Evolutionary conservation across 2,797 vertebrate genomes (phyloP), one percentile per base, ranked within the genome.

Genomic region (Philypnodon macrostomus): DNA sequence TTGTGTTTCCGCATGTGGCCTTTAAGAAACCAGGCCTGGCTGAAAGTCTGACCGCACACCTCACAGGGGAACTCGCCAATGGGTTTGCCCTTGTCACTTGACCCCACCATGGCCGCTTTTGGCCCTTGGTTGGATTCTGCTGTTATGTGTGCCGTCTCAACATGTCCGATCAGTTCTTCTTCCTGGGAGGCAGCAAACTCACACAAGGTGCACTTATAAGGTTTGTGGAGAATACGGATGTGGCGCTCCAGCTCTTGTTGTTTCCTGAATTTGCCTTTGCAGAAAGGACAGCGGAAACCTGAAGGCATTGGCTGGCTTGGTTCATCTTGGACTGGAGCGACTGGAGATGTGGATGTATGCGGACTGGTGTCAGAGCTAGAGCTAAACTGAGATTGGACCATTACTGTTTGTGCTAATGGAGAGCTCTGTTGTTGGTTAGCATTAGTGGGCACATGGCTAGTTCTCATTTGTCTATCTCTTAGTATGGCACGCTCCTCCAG

Each of bases 1-100:
- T 98, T 99, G 90, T 99, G 97, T 83, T 99, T 99, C 54, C 97
- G 91, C 97, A 99, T 99, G 87, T 98, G 97, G 39, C 97, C 96
- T 56, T 99, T 99, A 0, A 98, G 90, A 69, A 99, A 99, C 97
- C 97, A 99, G 41, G 97, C 96, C 88, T 99, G 97, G 81, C 95
- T 98, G 69, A 99, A 99, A 47, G 97, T 90, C 80, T 99, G 97
- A 14, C 96, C 93, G 0, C 97, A 99, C 30, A 99, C 94, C 71
- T 97, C 95, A 0, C 97, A 99, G 17, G 96, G 94, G 53, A 96
- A 98, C 77, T 98, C 95, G 0, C 89, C 95, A 12, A 77, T 71
- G 0, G 94, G 73, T 65, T 93, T 96, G 58, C 92, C 91, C 30
- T 93, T 94, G 0, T 87, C 91, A 0, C 53, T 24, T 0, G 46